phyloP scores from a whole-genome alignment of 2,797 vertebrate species.

The Pogonophryne albipinna region DNA sequence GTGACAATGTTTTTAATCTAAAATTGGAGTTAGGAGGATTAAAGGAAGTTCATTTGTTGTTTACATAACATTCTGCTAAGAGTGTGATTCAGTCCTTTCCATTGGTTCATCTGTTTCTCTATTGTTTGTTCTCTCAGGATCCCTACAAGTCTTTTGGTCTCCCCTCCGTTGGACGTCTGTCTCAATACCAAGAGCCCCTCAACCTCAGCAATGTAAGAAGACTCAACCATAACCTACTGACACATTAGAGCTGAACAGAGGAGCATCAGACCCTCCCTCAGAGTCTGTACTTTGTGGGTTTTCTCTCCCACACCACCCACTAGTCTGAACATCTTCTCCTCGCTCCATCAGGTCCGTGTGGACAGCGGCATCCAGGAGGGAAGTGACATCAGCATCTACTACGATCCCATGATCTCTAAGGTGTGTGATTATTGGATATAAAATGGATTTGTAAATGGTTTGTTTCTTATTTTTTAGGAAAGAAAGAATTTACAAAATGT shows the following conservation, averaged over 20 bases:
- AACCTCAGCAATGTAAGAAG: constrained; percentile 87
- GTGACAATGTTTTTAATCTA: not conserved
- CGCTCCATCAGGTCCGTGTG: constrained; percentile 89
- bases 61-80: not conserved
- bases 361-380: constrained; percentile 98
- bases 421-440: constrained; percentile 77
- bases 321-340: not conserved
- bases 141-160: constrained; percentile 98
- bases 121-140: constrained; percentile 83
- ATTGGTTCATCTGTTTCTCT: not conserved
- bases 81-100: not conserved
- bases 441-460: not conserved
- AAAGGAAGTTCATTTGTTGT: too few species aligned
- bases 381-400: constrained; percentile 99
- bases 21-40: too few species aligned
- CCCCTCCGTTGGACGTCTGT: constrained; percentile 93
- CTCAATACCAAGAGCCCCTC: constrained; percentile 93
- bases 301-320: not conserved
- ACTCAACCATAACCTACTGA: too few species aligned
- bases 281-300: not conserved
- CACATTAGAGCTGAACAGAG: not conserved
- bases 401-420: constrained; percentile 99
- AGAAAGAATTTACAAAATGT: not conserved
- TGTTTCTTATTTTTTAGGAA: not conserved
- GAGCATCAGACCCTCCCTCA: not conserved